phyloP scores from a whole-genome alignment of 2,797 vertebrate species.

The Cheracebus regulus region DNA sequence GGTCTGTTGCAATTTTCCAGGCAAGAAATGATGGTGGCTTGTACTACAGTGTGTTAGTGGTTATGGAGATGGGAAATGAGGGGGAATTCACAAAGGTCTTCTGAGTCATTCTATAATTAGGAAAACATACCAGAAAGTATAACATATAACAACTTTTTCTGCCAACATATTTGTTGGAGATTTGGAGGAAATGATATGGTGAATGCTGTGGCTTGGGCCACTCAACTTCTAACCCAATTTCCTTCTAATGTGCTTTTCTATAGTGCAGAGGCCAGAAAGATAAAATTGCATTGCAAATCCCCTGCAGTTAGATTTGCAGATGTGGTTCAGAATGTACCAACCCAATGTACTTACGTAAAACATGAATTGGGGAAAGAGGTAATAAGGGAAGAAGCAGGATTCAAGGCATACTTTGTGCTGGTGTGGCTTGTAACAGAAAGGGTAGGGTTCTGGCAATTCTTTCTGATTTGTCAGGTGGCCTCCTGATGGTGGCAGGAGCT shows the following conservation, averaged over 20 bases:
- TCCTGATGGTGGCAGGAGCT: not conserved
- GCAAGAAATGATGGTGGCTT: not conserved
- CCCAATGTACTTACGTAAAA: not conserved
- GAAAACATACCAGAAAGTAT: not conserved
- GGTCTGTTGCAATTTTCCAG: not conserved
- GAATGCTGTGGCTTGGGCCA: not conserved
- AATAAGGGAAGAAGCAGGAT: not conserved
- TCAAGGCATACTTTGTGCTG: not conserved
- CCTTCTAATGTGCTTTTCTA: not conserved
- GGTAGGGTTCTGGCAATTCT: not conserved
- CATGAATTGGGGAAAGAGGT: not conserved
- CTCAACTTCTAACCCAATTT: not conserved
- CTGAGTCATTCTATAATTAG: not conserved
- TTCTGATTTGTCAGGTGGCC: constrained; percentile 19
- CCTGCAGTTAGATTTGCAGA: not conserved
- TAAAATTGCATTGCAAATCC: not conserved
- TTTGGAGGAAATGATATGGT: not conserved
- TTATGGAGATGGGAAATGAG: not conserved
- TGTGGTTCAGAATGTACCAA: not conserved
- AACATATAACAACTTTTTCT: not conserved
- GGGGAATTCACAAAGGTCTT: not conserved
- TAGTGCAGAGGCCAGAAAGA: not conserved
- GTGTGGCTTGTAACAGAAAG: not conserved
- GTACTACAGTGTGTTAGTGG: not conserved
- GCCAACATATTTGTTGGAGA: not conserved